phyloP scores from a whole-genome alignment of 2,888 invertebrate species.

The Lypha dubia region DNA sequence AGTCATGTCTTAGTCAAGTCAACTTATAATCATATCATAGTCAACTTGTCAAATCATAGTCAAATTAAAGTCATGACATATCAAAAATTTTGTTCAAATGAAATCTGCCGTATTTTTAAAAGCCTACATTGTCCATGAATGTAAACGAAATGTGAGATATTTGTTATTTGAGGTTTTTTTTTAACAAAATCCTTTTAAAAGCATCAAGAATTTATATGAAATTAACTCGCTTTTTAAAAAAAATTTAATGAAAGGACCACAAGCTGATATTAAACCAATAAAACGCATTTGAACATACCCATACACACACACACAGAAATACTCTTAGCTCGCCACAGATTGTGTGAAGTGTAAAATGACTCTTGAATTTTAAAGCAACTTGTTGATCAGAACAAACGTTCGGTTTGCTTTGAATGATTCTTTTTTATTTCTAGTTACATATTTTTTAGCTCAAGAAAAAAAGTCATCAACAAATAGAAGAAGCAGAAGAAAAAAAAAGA shows the following conservation, averaged over 20 bases:
- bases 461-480: conserved; percentile 8
- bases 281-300: not conserved
- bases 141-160: no score
- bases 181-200: not conserved
- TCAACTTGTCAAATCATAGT: not conserved
- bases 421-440: not conserved
- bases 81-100: no score
- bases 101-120: no score
- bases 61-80: not conserved
- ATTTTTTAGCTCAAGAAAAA: not conserved
- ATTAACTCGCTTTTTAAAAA: not conserved
- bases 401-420: conserved; percentile 5
- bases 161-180: not conserved
- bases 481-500: not conserved
- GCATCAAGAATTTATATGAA: not conserved
- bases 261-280: conserved; percentile 9
- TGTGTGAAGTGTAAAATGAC: conserved; percentile 25
- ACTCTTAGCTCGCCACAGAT: not conserved
- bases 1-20: not conserved
- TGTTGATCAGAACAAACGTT: conserved; percentile 24
- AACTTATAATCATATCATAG: not conserved
- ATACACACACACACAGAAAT: not conserved
- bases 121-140: no score
- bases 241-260: not conserved
- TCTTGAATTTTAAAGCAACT: conserved; percentile 31